Percentiles rank a stretch among this genome's conserved stretches.
These are phyloP conservation scores for Peromyscus melanophrys DNA, from an alignment of 2,797 vertebrate species.

Conservation along the genomic window DNA sequence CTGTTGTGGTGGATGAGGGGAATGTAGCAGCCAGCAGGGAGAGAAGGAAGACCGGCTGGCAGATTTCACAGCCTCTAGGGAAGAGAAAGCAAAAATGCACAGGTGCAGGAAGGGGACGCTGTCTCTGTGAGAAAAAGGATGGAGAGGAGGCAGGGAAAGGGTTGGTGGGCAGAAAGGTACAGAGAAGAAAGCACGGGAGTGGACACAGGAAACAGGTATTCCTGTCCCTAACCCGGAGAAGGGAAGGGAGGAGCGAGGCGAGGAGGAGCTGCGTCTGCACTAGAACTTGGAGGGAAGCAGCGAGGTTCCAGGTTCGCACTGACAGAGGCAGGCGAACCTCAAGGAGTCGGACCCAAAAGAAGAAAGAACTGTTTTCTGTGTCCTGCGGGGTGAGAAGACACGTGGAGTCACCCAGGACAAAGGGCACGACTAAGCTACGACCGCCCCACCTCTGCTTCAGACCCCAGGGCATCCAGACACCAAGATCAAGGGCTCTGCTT, in stretches of 20 bases:
- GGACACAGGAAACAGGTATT: no score
- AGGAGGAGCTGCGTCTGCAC: no score
- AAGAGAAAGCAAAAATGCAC: background rate
- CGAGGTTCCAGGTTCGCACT: no score
- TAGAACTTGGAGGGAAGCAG: no score
- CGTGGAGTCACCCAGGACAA: background rate
- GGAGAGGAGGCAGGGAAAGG: no score
- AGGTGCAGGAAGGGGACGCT: background rate
- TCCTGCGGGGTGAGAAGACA: background rate
- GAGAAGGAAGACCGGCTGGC: background rate
- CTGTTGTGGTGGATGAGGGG: no score
- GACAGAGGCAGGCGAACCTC: rapidly evolving
- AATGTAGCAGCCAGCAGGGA: background rate
- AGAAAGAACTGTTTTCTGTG: background rate
- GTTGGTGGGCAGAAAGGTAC: background rate
- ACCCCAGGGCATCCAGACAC: background rate
- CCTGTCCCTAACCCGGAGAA: background rate
- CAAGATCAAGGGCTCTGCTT: background rate
- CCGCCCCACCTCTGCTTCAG: background rate
- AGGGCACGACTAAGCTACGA: no score
- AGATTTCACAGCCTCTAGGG: background rate
- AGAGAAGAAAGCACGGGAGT: background rate
- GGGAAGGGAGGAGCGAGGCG: background rate
- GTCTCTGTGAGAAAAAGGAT: background rate
- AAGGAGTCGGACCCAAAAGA: background rate